Base-by-base conservation (phyloP, 2,888 invertebrate genomes). In the Tetragonula carbonaria region DNA sequence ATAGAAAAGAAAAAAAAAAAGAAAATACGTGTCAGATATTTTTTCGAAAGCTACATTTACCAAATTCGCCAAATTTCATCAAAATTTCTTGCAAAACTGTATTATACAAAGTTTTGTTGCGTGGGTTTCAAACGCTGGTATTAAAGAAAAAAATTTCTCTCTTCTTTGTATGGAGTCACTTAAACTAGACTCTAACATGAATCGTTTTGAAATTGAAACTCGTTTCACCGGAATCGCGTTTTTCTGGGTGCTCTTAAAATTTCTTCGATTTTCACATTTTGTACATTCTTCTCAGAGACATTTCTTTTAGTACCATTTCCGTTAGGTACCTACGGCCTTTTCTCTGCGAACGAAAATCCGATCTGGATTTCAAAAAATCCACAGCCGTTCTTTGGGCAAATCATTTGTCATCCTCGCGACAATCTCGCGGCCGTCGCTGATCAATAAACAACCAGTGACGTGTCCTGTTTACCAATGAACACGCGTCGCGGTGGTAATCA, bases 381-480 rank as follows among this genome's bases (percentile, higher is more conserved):
- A 14, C n/a, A 5, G 18, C 6, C 11, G 4, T 18, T 5, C 8
- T 2, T 51, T 14, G 6, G 18, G 23, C 6, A 62, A 59, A 8
- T 16, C 57, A 14, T 6, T 2, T 21, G 45, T 21, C 50, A 2
- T 38, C 6, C 4, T 23, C 11, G 11, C 14, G 33, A 23, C 23
- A 21, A 57, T 38, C 51, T 74, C 51, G 38, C 16, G 18, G 11
- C 11, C n/a, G 38, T 65, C 38, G 8, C 70, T 63, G 38, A 77
- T 77, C 77, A 53, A 53, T 51, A 23, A 38, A 50, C 70, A 23
- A 6, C 18, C 59, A 33, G 18, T 51, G 70, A 77, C 71, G 55
- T 66, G 53, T 21, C 28, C 59, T 21, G 28, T 72, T 72, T 68
- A 73, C 65, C 73, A 23, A 67, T n/a, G 76, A 77, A 77, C 62